Evolutionary conservation across 1,140 invertebrate species (phyloP).

Genomic region (Drosophila truncata): DNA sequence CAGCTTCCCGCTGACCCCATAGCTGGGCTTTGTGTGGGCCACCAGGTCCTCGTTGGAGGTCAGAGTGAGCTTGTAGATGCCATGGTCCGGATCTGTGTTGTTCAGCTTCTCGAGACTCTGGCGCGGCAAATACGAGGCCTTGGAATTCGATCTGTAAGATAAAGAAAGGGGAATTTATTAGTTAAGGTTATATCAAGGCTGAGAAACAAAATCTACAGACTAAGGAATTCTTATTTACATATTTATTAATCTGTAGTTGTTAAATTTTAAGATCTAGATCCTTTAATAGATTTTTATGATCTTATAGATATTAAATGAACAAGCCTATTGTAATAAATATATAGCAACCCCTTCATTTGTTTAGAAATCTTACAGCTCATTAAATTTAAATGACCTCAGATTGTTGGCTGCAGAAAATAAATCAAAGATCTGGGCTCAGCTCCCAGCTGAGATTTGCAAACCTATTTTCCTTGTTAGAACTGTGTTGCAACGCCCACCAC

Average conservation of each 20-base stretch:
- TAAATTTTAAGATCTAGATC: neutral
- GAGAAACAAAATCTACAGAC: neutral
- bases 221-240: neutral
- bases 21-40: slow-evolving; percentile 79
- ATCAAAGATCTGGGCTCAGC: neutral
- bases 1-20: slow-evolving; percentile 64
- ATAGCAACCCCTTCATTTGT: neutral
- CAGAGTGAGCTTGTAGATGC: slow-evolving; percentile 91
- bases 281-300: neutral
- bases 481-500: neutral
- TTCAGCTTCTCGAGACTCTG: slow-evolving; percentile 88
- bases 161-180: neutral
- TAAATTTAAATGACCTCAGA: slow-evolving; percentile 5
- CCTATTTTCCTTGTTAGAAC: slow-evolving; percentile 4
- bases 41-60: slow-evolving; percentile 88
- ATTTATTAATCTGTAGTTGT: no score
- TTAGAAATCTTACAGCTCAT: slow-evolving; percentile 4
- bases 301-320: neutral
- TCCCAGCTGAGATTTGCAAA: slow-evolving; percentile 5
- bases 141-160: slow-evolving; percentile 90
- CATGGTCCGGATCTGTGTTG: slow-evolving; percentile 88
- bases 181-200: neutral
- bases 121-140: slow-evolving; percentile 91
- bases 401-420: slow-evolving; percentile 4
- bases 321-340: neutral